Conservation (phyloP, 2,888 invertebrate genomes). For the Sabatieria punctata region DNA sequence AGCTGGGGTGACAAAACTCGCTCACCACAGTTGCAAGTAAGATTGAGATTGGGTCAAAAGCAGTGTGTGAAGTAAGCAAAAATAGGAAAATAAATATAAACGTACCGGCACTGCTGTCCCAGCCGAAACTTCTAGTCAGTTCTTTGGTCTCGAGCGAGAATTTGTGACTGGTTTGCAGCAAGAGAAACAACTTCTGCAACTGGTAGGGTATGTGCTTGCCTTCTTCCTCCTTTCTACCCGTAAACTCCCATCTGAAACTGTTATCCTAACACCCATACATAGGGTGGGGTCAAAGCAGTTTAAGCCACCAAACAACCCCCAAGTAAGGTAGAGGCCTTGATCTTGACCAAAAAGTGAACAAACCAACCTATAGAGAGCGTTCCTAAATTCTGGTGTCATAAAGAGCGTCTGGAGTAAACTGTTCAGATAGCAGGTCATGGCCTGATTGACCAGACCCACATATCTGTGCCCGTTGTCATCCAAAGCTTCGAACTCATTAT, state of each 20-base stretch:
- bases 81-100: too few species aligned
- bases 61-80: too few species aligned
- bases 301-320: too few species aligned
- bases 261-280: too few species aligned
- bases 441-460: slow-evolving; percentile 46
- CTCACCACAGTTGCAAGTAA: too few species aligned
- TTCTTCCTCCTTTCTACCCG: slow-evolving; percentile 47
- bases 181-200: slow-evolving; percentile 63
- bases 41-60: too few species aligned
- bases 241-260: slow-evolving; percentile 49
- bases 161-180: slow-evolving; percentile 61
- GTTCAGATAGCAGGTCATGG: slow-evolving; percentile 80
- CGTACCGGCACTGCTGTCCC: slow-evolving; percentile 57
- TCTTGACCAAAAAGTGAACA: too few species aligned
- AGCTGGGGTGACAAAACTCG: too few species aligned
- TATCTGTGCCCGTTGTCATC: slow-evolving; percentile 27
- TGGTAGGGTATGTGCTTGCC: slow-evolving; percentile 64
- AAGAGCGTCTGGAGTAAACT: slow-evolving; percentile 67
- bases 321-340: too few species aligned
- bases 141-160: slow-evolving; percentile 67
- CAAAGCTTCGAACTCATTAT: too few species aligned
- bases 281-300: too few species aligned
- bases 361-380: too few species aligned
- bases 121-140: slow-evolving; percentile 68
- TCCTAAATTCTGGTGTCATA: slow-evolving; percentile 81